These are phyloP conservation scores for Leptoclinus maculatus DNA, from an alignment of 2,797 vertebrate species.

Conservation along the genomic window DNA sequence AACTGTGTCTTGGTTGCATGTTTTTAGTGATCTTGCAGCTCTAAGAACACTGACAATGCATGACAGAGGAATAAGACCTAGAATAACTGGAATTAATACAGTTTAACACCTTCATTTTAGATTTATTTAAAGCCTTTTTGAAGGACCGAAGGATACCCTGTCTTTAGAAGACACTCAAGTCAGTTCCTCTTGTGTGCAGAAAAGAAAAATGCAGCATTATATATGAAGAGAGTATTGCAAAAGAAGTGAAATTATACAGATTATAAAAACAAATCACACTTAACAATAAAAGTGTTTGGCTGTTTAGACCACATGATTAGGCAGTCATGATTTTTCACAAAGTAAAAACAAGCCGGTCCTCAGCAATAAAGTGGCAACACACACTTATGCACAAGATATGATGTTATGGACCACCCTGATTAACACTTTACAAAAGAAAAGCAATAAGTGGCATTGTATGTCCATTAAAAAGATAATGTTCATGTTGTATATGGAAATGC, in stretches of 20 bases:
- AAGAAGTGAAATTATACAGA: conserved; percentile 30
- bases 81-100: conserved; percentile 15
- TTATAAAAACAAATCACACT: conserved; percentile 32
- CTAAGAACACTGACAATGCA: background rate
- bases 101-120: conserved; percentile 2
- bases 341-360: conserved; percentile 52
- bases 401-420: conserved; percentile 24
- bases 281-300: conserved; percentile 31
- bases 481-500: conserved; percentile 12
- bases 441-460: background rate
- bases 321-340: conserved; percentile 53
- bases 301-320: conserved; percentile 48
- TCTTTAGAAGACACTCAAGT: conserved; percentile 39
- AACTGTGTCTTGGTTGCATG: background rate
- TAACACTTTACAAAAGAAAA: conserved; percentile 29
- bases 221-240: conserved; percentile 11
- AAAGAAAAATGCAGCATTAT: conserved; percentile 30
- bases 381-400: conserved; percentile 6
- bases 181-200: conserved; percentile 1
- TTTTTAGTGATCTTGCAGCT: background rate
- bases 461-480: conserved; percentile 26
- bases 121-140: conserved; percentile 34
- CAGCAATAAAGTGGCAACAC: conserved; percentile 10
- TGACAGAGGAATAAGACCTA: background rate
- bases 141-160: conserved; percentile 18